Conservation (phyloP, 2,113 vertebrate species). For the Hemiscyllium ocellatum region DNA sequence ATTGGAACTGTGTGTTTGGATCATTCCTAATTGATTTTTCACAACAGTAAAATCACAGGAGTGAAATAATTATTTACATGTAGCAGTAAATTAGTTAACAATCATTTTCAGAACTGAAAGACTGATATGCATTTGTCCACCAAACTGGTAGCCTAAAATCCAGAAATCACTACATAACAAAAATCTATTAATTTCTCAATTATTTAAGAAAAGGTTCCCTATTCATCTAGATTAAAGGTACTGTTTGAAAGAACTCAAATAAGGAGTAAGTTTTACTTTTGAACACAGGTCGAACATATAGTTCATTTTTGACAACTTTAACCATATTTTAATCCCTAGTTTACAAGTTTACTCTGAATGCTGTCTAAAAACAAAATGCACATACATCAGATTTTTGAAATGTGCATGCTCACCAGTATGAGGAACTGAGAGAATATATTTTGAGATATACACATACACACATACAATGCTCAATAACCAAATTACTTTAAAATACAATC, state of each 20-base stretch:
- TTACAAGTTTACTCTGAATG: not conserved
- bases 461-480: no score
- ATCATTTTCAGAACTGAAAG: not conserved
- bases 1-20: not conserved
- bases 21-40: not conserved
- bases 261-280: not conserved
- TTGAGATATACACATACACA: no score
- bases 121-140: not conserved
- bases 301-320: not conserved
- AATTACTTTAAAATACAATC: constrained; percentile 4
- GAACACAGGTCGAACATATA: not conserved
- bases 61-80: not conserved
- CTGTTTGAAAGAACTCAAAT: not conserved
- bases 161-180: not conserved
- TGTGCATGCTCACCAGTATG: not conserved
- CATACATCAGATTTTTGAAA: not conserved
- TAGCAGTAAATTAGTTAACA: not conserved
- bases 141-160: not conserved
- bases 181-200: no score
- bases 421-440: not conserved
- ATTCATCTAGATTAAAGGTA: not conserved
- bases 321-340: not conserved
- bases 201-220: not conserved
- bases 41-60: not conserved
- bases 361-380: not conserved